Conservation (phyloP, 1,140 invertebrate genomes). For the Phthorimaea operculella region DNA sequence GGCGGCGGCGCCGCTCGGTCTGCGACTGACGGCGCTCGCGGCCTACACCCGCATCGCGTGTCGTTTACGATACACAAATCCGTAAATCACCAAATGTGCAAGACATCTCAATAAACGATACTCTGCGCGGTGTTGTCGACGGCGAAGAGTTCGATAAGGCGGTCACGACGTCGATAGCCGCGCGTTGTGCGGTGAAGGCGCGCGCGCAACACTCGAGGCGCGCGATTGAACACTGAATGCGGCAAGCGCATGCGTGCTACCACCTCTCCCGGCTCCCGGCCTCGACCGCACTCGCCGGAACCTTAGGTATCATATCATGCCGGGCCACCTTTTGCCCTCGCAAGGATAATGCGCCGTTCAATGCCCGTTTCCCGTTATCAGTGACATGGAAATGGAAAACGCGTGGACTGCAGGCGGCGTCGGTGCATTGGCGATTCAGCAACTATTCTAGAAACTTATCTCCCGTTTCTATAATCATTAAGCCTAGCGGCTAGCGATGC, state of each 20-base stretch:
- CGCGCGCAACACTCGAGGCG: constrained; percentile 57
- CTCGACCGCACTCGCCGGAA: constrained; percentile 41
- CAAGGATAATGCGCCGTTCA: constrained; percentile 46
- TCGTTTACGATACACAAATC: constrained; percentile 33
- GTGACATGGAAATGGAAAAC: constrained; percentile 23
- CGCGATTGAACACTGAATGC: constrained; percentile 56
- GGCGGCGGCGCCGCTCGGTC: constrained; percentile 45
- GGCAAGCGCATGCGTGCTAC: constrained; percentile 33
- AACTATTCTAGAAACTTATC: neutral
- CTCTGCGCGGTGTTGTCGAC: constrained; percentile 27
- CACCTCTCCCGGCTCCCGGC: constrained; percentile 56
- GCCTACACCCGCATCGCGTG: constrained; percentile 38
- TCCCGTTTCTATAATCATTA: neutral
- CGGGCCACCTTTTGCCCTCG: constrained; percentile 48
- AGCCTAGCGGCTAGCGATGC: no score
- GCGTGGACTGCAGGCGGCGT: neutral
- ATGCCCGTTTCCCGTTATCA: constrained; percentile 40
- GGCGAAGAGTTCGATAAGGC: constrained; percentile 39
- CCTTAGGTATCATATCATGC: constrained; percentile 49
- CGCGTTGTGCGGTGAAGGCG: constrained; percentile 41
- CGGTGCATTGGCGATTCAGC: neutral
- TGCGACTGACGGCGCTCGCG: constrained; percentile 30
- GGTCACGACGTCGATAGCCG: constrained; percentile 32
- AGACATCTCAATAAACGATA: constrained; percentile 30
- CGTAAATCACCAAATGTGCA: constrained; percentile 26